Conservation (phyloP, 2,797 vertebrate species). For the Antennarius maculatus region DNA sequence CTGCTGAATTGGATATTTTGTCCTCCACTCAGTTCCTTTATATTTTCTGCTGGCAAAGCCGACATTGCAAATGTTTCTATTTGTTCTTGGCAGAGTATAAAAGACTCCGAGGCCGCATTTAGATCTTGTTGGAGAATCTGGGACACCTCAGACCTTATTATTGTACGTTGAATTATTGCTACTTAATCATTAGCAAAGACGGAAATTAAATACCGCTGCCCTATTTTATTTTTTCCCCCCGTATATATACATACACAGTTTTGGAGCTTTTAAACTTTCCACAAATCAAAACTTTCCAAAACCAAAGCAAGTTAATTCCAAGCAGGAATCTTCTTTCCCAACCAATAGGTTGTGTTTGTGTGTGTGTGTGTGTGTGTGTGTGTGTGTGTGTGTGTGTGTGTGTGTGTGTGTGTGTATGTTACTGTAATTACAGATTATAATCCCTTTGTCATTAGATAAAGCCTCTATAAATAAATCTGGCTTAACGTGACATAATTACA, state of each 20-base stretch:
- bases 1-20: constrained; percentile 43
- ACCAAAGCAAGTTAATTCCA: too few relatives aligned
- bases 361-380: too few relatives aligned
- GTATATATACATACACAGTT: too few relatives aligned
- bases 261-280: too few relatives aligned
- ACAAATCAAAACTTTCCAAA: too few relatives aligned
- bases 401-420: too few relatives aligned
- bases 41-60: constrained; percentile 27
- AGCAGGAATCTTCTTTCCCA: too few relatives aligned
- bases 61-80: constrained; percentile 21
- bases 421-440: not conserved
- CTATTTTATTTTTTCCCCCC: not conserved
- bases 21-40: constrained; percentile 36
- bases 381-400: too few relatives aligned
- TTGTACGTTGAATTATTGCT: too few relatives aligned
- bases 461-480: not conserved
- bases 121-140: constrained; percentile 39
- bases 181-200: too few relatives aligned
- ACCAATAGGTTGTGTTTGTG: too few relatives aligned
- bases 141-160: constrained; percentile 34
- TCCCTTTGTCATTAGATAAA: not conserved
- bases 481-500: not conserved
- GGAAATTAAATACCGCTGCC: not conserved
- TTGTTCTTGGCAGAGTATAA: constrained; percentile 40
- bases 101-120: constrained; percentile 40